phyloP scores from a whole-genome alignment of 2,113 vertebrate species.

The Saimiri boliviensis region DNA sequence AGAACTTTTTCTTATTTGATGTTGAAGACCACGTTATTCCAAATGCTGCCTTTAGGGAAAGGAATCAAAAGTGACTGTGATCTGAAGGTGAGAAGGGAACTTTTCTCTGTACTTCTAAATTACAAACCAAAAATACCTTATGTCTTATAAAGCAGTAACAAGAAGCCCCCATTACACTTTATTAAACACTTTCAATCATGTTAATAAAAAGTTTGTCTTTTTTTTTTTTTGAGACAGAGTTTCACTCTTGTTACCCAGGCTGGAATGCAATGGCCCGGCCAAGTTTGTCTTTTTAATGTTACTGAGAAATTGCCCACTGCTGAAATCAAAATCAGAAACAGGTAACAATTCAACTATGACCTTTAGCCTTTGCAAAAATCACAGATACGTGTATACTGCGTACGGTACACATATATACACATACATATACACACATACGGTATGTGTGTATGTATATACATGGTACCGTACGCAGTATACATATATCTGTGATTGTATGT shows the following conservation, averaged over 20 bases:
- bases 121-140: constrained; percentile 7
- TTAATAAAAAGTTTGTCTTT: not conserved
- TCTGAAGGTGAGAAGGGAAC: not conserved
- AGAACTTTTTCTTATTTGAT: not conserved
- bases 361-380: not conserved
- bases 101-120: not conserved
- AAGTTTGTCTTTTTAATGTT: constrained; percentile 15
- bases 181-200: constrained; percentile 3
- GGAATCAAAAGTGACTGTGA: not conserved
- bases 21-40: not conserved
- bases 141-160: not conserved
- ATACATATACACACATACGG: too few species aligned
- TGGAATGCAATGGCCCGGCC: too few species aligned
- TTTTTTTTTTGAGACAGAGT: too few species aligned
- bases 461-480: too few species aligned
- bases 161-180: not conserved
- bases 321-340: not conserved
- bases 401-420: too few species aligned
- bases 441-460: too few species aligned
- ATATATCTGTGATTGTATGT: too few species aligned
- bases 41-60: not conserved
- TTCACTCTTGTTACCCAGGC: too few species aligned
- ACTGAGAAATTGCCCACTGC: not conserved
- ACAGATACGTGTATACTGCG: not conserved
- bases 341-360: not conserved